These are phyloP conservation scores for Penaeus vannamei DNA, from an alignment of 1,140 invertebrate species.

Conservation along the genomic window DNA sequence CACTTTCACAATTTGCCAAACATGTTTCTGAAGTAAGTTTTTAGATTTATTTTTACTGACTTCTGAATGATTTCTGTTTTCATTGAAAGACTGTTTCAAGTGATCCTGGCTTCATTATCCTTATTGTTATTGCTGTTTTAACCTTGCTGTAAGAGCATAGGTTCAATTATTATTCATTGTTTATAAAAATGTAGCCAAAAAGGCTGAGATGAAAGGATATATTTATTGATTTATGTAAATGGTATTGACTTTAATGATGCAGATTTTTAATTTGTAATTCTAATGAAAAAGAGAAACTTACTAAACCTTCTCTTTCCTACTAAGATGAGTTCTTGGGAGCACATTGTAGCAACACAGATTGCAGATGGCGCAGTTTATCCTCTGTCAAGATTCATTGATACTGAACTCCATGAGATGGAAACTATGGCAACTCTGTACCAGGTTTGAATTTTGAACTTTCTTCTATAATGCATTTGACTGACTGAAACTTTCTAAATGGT, in stretches of 20 bases:
- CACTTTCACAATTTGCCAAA: conserved; percentile 42
- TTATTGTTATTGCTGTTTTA: too few relatives aligned
- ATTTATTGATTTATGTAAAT: too few relatives aligned
- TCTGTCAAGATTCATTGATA: conserved; percentile 69
- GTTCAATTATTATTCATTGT: too few relatives aligned
- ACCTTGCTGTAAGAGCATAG: too few relatives aligned
- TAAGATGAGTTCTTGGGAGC: conserved; percentile 74
- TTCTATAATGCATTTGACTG: neutral
- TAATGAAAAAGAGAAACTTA: neutral
- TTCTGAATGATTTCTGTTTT: too few relatives aligned
- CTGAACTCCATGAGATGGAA: conserved; percentile 56
- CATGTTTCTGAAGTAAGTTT: conserved; percentile 57
- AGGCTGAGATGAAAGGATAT: too few relatives aligned
- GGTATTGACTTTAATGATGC: too few relatives aligned
- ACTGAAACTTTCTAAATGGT: too few relatives aligned
- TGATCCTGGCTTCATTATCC: too few relatives aligned
- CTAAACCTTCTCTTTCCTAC: conserved; percentile 31
- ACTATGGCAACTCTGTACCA: conserved; percentile 54
- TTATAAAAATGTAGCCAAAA: too few relatives aligned
- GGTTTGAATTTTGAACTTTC: neutral
- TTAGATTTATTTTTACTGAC: neutral
- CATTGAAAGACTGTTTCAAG: too few relatives aligned
- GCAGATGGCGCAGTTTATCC: conserved; percentile 74
- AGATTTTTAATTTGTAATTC: neutral
- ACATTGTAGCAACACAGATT: conserved; percentile 73